A percentile compares a stretch with the other conserved stretches of the same genome.
phyloP scores from a whole-genome alignment of 2,888 invertebrate species.

The Platerodrilus igneus region DNA sequence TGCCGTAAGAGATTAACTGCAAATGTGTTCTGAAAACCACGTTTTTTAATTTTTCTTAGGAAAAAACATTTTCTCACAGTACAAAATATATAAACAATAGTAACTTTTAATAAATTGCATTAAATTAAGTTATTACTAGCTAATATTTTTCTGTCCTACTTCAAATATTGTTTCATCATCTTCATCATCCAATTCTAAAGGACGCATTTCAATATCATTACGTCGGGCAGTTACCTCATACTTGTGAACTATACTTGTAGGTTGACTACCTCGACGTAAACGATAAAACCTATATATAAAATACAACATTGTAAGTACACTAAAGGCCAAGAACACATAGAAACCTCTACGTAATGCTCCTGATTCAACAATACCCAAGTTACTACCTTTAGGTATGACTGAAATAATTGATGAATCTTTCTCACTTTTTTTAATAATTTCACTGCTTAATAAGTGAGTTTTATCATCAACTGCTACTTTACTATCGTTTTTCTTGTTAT shows the following conservation, averaged over 20 bases:
- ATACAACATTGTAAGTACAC: conserved; percentile 29
- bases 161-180: conserved; percentile 47
- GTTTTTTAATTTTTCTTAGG: no score
- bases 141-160: conserved; percentile 27
- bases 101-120: no score
- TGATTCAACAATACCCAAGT: conserved; percentile 22
- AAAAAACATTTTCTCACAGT: no score
- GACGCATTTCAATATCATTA: conserved; percentile 46
- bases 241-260: conserved; percentile 38
- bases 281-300: conserved; percentile 31
- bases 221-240: conserved; percentile 44
- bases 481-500: no score
- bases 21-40: no score
- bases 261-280: conserved; percentile 27
- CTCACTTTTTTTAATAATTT: neutral
- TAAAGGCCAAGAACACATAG: conserved; percentile 33
- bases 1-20: no score
- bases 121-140: no score
- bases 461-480: no score
- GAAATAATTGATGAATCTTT: no score
- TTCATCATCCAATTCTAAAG: conserved; percentile 45
- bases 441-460: no score
- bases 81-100: no score
- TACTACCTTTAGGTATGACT: conserved; percentile 5
- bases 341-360: conserved; percentile 33